Conservation (phyloP, 2,888 invertebrate species). For the Ennomos fuscantarius region DNA sequence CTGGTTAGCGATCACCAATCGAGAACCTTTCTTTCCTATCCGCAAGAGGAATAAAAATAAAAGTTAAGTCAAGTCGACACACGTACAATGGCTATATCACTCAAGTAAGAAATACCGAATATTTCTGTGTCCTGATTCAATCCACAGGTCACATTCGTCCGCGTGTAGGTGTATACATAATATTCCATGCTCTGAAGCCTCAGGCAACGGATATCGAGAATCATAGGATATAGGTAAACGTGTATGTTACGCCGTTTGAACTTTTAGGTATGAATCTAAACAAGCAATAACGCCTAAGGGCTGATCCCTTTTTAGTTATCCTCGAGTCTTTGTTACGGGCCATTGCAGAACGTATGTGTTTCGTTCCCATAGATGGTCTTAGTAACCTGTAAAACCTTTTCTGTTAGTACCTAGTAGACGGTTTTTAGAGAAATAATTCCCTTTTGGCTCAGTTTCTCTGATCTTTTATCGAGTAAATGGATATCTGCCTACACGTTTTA, state of each 20-base stretch:
- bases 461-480: constrained; percentile 3
- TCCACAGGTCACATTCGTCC: background rate
- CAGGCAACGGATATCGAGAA: constrained; percentile 15
- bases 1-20: too few relatives aligned
- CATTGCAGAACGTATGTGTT: constrained; percentile 15
- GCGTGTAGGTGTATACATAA: constrained; percentile 7
- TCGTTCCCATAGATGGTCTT: constrained; percentile 15
- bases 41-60: too few relatives aligned
- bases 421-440: constrained; percentile 19
- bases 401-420: constrained; percentile 7
- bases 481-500: background rate
- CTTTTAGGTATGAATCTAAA: constrained; percentile 23
- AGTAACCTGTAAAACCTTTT: constrained; percentile 28
- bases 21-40: too few relatives aligned
- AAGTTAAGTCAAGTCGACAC: too few relatives aligned
- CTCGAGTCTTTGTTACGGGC: constrained; percentile 20
- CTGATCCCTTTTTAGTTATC: constrained; percentile 32
- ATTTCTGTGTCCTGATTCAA: background rate
- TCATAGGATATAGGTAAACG: constrained; percentile 9
- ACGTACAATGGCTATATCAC: too few relatives aligned
- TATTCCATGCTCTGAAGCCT: background rate
- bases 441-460: constrained; percentile 10
- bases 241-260: constrained; percentile 20
- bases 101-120: background rate
- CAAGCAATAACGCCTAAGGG: constrained; percentile 29